Evolutionary conservation across 2,888 invertebrate species (phyloP).

Genomic region (Dryomyza anilis): DNA sequence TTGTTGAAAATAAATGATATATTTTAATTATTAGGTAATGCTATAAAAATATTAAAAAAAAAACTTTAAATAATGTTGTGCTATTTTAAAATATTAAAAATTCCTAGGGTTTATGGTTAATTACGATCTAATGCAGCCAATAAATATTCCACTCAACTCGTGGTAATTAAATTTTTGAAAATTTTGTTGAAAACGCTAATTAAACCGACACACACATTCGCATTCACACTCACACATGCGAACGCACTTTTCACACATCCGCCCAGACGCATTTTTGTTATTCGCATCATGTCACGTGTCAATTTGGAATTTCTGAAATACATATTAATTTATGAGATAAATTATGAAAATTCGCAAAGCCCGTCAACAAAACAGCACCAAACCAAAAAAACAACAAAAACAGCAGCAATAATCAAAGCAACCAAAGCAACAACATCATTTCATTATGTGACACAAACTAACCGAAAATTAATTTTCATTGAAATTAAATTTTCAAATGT

Average conservation of each 20-base stretch:
- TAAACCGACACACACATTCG: slow-evolving; percentile 5
- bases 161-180: neutral
- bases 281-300: slow-evolving; percentile 20
- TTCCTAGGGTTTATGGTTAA: no score
- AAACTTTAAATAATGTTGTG: no score
- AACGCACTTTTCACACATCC: slow-evolving; percentile 6
- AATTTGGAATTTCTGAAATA: slow-evolving; percentile 1
- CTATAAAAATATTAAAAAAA: no score
- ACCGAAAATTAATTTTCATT: slow-evolving; percentile 41
- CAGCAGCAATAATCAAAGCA: no score
- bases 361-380: no score
- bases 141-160: neutral
- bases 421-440: slow-evolving; percentile 6
- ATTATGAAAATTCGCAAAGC: slow-evolving; percentile 4
- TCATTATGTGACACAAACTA: slow-evolving; percentile 32
- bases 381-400: no score
- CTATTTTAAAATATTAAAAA: no score
- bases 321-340: slow-evolving; percentile 4
- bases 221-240: no score
- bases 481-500: slow-evolving; percentile 30
- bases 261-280: neutral
- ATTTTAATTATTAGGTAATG: no score
- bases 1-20: no score
- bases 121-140: neutral
- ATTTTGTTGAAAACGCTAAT: slow-evolving; percentile 12